Base-by-base conservation (phyloP, 2,888 invertebrate species). In the Platycnemis pennipes region DNA sequence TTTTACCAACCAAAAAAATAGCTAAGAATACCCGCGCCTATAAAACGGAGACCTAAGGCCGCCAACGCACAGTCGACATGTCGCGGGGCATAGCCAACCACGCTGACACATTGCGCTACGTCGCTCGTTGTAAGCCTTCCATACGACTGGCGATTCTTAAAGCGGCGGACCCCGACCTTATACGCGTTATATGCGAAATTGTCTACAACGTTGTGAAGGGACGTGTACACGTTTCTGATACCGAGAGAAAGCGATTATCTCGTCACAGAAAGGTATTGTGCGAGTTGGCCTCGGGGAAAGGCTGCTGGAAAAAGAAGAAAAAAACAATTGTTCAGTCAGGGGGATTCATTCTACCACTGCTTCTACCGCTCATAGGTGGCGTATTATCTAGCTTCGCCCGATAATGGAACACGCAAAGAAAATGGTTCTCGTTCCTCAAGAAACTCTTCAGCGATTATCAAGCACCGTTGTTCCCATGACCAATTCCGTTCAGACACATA, bases 281-380 rank as follows among this genome's bases (percentile, higher is more conserved):
- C 3, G 42, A 77, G 11, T 0, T 94, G 22, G 26, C 77, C 5
- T 7, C 3, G n/a, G 44, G 45, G 46, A 77, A 44, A 22, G 94
- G 46, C 13, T 77, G 77, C 19, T 85, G 94, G 94, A 94, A 94
- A 8, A 69, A 85, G 45, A 94, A 77, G 69, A 94, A 77, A 22
- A 94, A 44, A 42, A 2, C 77, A 0, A 69, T 94, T 8, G n/a
- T 77, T 13, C 85, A 94, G 31, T 45, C 63, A 7, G 94, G 94
- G 2, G 94, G 85, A 44, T 94, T 94, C 69, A n/a, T 94, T 4
- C 37, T 69, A 77, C 69, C 63, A 2, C 26, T 94, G 16, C 2
- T 63, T 13, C 7, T 63, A 26, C 63, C 63, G 1, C 63, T 63
- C 22, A 22, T 63, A 4, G 3, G 16, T 63, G 26, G 26, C 26